Base-by-base conservation (phyloP, 2,113 vertebrate species). In the Larimichthys polyactis region DNA sequence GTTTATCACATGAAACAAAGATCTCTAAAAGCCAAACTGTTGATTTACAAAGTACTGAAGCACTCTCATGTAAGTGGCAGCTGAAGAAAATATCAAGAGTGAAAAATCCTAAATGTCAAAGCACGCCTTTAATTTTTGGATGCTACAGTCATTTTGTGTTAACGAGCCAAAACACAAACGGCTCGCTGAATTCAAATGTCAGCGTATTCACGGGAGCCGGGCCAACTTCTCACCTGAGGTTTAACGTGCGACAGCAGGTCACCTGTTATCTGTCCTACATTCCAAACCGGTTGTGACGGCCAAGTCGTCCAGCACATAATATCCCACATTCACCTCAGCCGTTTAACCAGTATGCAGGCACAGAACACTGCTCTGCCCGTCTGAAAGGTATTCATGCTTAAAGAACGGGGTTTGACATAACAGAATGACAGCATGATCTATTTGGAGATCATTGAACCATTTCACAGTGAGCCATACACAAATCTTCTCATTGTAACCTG, bases 121-220 rank as follows among this genome's bases (percentile, higher is more conserved):
- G 43, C 59, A 40, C 43, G n/a, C 44, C 60, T 74, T 78, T 71
- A 54, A 52, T 78, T 83, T 83, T 46, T 22, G 1, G 19, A 67
- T 49, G 58, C 12, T 16, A 1, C 14, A 5, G 36, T 58, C 75
- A 63, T 59, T 69, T 32, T 74, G 54, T 87, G 48, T 87, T 74
- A 71, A 19, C 11, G 51, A 40, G 68, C 58, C 48, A 51, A 6
- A 52, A 75, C 75, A 66, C 43, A 67, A 68, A 67, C 22, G 4
- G 15, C 69, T 63, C 20, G 59, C 24, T 58, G 17, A 71, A 75
- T 72, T 48, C 27, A 80, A 87, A 85, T 84, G 67, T 80, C 75
- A 78, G 24, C 49, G 40, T 78, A 71, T 87, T 80, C 52, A 66
- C 51, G 36, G 12, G 55, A 70, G 63, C n/a, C 44, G 12, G 44